Conservation (phyloP, 2,888 invertebrate genomes). For the Dolichomitus sp. region DNA sequence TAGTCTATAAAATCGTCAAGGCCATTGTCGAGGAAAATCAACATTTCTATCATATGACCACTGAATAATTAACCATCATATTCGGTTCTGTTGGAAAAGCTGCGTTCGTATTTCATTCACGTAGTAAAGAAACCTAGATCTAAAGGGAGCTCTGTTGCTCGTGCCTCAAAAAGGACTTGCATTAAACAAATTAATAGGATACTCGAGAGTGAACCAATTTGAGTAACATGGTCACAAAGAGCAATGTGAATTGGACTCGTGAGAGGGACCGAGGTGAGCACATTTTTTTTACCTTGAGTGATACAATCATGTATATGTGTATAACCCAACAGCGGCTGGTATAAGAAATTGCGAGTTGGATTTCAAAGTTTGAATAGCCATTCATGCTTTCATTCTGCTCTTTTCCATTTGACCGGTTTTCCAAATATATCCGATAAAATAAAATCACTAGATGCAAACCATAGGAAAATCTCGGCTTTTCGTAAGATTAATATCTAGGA, state of each 20-base stretch:
- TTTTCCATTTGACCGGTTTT: background rate
- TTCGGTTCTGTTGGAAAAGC: too few relatives aligned
- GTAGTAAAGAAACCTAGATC: too few relatives aligned
- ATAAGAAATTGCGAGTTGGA: background rate
- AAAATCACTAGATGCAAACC: background rate
- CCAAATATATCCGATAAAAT: background rate
- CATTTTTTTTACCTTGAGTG: background rate
- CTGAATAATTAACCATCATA: too few relatives aligned
- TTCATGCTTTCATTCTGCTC: background rate
- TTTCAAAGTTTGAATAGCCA: background rate
- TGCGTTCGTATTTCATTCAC: too few relatives aligned
- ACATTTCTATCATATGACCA: too few relatives aligned
- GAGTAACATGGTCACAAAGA: background rate
- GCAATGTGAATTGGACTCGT: background rate
- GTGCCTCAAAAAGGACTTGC: background rate
- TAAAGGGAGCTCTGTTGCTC: background rate
- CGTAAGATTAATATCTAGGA: background rate
- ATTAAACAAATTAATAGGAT: background rate
- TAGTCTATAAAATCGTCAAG: too few relatives aligned
- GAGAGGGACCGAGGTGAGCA: background rate
- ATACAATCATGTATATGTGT: background rate
- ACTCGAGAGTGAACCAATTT: background rate
- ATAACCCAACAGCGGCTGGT: background rate
- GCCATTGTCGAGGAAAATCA: too few relatives aligned
- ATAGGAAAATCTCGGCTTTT: background rate